Evolutionary conservation across 2,888 invertebrate genomes (phyloP).

Genomic region (Cerastis leucographa): DNA sequence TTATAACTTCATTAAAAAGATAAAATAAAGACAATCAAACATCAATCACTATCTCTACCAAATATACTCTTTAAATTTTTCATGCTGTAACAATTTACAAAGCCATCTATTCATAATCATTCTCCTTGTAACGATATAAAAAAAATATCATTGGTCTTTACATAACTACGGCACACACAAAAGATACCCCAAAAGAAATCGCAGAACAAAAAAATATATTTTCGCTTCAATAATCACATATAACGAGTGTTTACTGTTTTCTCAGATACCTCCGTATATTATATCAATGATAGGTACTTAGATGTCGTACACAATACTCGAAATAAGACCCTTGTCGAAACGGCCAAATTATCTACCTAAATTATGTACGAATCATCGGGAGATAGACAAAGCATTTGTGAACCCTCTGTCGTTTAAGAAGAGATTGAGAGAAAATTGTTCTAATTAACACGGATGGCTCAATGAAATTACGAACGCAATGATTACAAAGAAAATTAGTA

Average conservation of each 20-base stretch:
- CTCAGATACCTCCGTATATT: conserved; percentile 55
- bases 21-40: conserved; percentile 7
- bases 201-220: conserved; percentile 63
- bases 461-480: conserved; percentile 60
- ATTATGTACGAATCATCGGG: conserved; percentile 50
- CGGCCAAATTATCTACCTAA: conserved; percentile 54
- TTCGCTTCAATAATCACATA: conserved; percentile 71
- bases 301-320: conserved; percentile 49
- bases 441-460: conserved; percentile 61
- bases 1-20: background rate
- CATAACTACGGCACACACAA: conserved; percentile 47
- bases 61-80: conserved; percentile 40
- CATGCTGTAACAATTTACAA: conserved; percentile 35
- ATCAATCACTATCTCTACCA: conserved; percentile 26
- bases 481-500: conserved; percentile 63
- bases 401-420: conserved; percentile 53
- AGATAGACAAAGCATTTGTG: conserved; percentile 59
- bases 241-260: conserved; percentile 71
- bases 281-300: conserved; percentile 52
- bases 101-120: conserved; percentile 39
- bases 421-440: conserved; percentile 61
- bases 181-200: conserved; percentile 51
- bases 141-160: conserved; percentile 63
- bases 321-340: conserved; percentile 53
- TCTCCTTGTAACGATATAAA: conserved; percentile 40